Conservation (phyloP, 2,113 vertebrate species). For the Cyphomyrus plagiostoma region DNA sequence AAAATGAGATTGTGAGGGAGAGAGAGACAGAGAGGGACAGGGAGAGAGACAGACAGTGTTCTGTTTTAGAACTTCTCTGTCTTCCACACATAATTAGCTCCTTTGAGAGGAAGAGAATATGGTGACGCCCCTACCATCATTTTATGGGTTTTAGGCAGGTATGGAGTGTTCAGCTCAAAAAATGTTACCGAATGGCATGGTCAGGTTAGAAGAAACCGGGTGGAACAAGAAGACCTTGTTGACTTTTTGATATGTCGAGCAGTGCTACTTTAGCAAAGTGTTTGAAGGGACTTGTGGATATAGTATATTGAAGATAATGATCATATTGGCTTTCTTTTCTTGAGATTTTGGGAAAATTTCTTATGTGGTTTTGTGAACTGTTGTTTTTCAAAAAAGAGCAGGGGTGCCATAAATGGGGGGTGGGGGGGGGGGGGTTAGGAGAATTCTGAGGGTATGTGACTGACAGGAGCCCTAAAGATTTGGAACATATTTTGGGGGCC, state of each 20-base stretch:
- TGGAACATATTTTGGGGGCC: background rate
- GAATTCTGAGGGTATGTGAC: background rate
- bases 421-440: background rate
- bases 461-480: background rate
- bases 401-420: background rate
- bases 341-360: background rate
- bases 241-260: background rate
- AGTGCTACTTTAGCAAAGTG: background rate
- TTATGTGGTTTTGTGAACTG: background rate
- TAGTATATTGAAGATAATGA: background rate
- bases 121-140: background rate
- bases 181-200: background rate
- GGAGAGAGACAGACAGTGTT: background rate
- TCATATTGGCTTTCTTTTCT: background rate
- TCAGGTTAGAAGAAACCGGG: background rate
- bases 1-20: background rate
- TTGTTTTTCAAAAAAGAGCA: background rate
- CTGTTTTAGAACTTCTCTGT: constrained; percentile 16
- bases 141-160: background rate
- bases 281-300: background rate
- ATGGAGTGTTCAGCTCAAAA: background rate
- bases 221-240: background rate
- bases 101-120: constrained; percentile 6
- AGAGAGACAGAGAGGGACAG: background rate
- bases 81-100: background rate